A percentile compares a stretch with the other conserved stretches of the same genome.
phyloP scores from a whole-genome alignment of 2,113 vertebrate species.

The Siniperca knerii region DNA sequence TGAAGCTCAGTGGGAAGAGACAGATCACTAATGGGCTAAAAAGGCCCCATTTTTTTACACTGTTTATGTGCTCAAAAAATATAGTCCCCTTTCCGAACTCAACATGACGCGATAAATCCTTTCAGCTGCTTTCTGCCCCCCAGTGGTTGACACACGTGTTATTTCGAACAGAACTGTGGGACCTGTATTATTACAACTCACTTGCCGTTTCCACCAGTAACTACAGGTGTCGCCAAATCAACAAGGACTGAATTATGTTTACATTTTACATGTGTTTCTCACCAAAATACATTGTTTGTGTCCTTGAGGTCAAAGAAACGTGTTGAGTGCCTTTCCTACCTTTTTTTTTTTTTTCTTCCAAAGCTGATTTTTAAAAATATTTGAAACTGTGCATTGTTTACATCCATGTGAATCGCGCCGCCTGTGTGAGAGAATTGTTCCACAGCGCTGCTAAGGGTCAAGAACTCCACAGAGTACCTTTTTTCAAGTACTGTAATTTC shows the following conservation, averaged over 20 bases:
- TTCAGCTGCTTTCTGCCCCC: neutral
- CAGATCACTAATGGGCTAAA: conserved; percentile 12
- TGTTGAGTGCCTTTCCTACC: too few species aligned
- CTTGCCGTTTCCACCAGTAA: too few species aligned
- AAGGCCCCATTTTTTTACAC: neutral
- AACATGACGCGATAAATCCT: neutral
- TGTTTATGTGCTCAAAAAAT: neutral
- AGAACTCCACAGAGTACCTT: neutral
- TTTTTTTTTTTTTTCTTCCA: too few species aligned
- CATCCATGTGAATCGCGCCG: neutral
- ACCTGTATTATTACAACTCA: neutral
- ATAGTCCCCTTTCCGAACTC: neutral
- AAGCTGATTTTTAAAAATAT: too few species aligned
- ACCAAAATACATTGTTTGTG: neutral
- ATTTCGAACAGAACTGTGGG: neutral
- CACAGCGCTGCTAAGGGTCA: neutral
- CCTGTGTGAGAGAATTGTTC: neutral
- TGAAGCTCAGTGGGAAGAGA: neutral
- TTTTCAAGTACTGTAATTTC: neutral
- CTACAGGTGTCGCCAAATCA: neutral
- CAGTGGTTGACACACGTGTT: neutral
- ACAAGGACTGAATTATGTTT: neutral
- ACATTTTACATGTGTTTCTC: neutral
- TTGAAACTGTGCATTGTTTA: too few species aligned
- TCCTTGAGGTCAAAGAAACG: neutral